These are phyloP conservation scores for Typhlichthys eigenmanni DNA, from an alignment of 2,797 vertebrate species.

Conservation along the genomic window DNA sequence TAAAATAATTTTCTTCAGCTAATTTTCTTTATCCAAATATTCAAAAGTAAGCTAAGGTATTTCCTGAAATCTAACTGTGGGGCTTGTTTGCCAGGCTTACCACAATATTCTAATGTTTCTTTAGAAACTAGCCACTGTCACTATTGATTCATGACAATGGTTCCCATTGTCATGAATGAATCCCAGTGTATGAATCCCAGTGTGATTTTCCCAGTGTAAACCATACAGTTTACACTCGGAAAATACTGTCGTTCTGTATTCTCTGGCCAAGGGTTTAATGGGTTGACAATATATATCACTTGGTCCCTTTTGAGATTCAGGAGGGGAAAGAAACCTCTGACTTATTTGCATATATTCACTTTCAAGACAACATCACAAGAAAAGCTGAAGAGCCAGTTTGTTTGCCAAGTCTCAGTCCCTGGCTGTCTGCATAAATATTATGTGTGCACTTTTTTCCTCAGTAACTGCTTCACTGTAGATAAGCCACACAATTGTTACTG, in stretches of 20 bases:
- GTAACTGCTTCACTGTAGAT: conserved; percentile 31
- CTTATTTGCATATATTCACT: conserved; percentile 16
- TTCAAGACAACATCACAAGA: conserved; percentile 39
- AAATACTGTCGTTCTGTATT: neutral
- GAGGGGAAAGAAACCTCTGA: conserved; percentile 8
- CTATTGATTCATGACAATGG: too few relatives aligned
- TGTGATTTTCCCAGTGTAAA: too few relatives aligned
- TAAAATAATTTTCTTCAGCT: neutral
- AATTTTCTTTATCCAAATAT: neutral
- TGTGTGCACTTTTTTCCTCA: conserved; percentile 14
- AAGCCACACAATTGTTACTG: neutral
- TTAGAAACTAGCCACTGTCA: too few relatives aligned
- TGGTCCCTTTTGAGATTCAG: conserved; percentile 12
- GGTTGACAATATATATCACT: conserved; percentile 16
- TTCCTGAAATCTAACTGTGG: neutral
- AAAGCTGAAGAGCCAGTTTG: neutral
- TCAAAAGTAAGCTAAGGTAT: neutral
- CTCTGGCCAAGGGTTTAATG: neutral
- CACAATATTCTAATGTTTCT: too few relatives aligned
- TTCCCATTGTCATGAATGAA: too few relatives aligned
- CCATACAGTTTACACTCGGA: neutral
- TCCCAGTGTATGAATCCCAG: too few relatives aligned
- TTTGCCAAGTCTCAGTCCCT: conserved; percentile 12
- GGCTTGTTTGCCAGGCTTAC: too few relatives aligned
- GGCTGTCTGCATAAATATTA: neutral